Conservation (phyloP, 2,888 invertebrate species). For the Lithophane semibrunnea region DNA sequence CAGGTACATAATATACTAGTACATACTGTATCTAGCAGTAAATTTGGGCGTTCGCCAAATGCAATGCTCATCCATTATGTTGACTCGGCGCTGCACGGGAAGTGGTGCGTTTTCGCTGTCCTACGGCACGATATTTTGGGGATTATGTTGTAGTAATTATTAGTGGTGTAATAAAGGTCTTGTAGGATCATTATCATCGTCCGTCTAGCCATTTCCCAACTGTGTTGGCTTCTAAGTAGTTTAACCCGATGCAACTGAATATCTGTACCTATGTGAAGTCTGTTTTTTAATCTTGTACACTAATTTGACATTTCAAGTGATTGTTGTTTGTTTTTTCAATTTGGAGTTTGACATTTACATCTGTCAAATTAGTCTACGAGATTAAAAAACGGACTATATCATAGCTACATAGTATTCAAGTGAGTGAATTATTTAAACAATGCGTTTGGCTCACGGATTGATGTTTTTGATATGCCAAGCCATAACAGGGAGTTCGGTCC, state of each 20-base stretch:
- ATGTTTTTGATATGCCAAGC: not conserved
- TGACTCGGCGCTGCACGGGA: slow-evolving; percentile 86
- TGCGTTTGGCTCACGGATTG: not conserved
- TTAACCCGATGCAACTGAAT: not conserved
- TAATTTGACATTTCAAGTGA: no score
- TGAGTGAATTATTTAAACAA: not conserved
- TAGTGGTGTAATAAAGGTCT: no score
- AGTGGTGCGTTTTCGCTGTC: slow-evolving; percentile 71
- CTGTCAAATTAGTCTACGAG: no score
- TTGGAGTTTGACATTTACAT: no score
- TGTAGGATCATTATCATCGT: not conserved
- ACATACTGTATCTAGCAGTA: slow-evolving; percentile 86
- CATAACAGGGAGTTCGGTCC: not conserved
- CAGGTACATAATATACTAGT: slow-evolving; percentile 65
- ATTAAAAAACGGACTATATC: no score
- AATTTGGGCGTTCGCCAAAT: slow-evolving; percentile 90
- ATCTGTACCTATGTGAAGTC: no score
- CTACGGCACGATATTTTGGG: slow-evolving; percentile 51
- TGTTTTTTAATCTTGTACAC: no score
- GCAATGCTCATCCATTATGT: slow-evolving; percentile 90
- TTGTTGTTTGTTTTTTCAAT: no score
- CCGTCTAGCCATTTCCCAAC: not conserved
- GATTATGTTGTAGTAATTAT: not conserved
- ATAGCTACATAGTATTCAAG: not conserved
- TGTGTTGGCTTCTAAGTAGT: not conserved